phyloP scores from a whole-genome alignment of 1,140 invertebrate genomes.

The Stenopsyche tienmushanensis region DNA sequence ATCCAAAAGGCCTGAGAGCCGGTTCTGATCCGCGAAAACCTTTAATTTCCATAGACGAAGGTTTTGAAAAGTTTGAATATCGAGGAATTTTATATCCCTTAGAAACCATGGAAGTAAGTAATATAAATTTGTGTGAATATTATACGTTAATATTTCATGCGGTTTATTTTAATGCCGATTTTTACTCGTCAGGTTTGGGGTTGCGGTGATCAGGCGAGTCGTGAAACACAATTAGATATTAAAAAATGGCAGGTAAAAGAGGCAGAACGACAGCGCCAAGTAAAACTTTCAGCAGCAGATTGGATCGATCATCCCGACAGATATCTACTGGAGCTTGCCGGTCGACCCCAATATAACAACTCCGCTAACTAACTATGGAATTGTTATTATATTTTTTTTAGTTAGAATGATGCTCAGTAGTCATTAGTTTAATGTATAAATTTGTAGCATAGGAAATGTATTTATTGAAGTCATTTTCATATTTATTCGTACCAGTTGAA shows the following conservation, averaged over 20 bases:
- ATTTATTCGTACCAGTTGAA: no score
- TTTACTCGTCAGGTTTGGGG: slow-evolving; percentile 79
- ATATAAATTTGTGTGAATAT: slow-evolving; percentile 5
- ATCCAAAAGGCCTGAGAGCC: slow-evolving; percentile 80
- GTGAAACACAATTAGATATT: slow-evolving; percentile 81
- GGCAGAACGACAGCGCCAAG: slow-evolving; percentile 73
- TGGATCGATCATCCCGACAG: slow-evolving; percentile 93
- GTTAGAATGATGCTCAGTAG: no score
- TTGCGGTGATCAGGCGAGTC: slow-evolving; percentile 70
- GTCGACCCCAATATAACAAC: slow-evolving; percentile 70
- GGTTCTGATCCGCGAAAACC: slow-evolving; percentile 77
- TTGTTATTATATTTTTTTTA: no score
- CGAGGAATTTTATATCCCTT: slow-evolving; percentile 65
- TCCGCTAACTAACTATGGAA: slow-evolving; percentile 38
- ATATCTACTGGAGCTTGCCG: slow-evolving; percentile 79
- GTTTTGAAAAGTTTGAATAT: slow-evolving; percentile 67
- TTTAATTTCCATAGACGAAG: slow-evolving; percentile 69
- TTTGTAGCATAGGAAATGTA: no score
- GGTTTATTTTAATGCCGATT: slow-evolving; percentile 9
- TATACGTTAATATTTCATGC: background rate
- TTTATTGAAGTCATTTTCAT: no score
- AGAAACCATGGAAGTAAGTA: slow-evolving; percentile 58
- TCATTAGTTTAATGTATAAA: no score
- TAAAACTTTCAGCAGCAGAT: slow-evolving; percentile 80
- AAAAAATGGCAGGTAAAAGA: slow-evolving; percentile 90